Evolutionary conservation across 2,888 invertebrate species (phyloP), one percentile per base, ranked within the genome.

Genomic region (Nematopogon swammerdamellus): DNA sequence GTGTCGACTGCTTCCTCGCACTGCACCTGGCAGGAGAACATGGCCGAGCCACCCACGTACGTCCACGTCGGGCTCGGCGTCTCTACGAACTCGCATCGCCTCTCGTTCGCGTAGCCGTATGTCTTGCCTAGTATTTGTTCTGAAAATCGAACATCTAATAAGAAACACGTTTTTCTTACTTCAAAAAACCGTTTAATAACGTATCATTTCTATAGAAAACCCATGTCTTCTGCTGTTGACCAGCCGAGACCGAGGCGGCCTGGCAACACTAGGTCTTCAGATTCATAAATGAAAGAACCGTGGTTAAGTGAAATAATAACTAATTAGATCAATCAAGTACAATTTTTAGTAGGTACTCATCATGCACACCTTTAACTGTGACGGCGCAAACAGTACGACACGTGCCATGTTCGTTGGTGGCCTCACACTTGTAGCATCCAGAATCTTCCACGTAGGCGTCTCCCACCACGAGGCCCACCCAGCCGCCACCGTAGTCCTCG

Each of bases 401-500:
- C 52, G 83, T 82, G 18, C 88, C 88, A 59, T 77, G 76, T 30
- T 68, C 62, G 60, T 86, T 86, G 58, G 80, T 83, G 30, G 87
- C 83, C 62, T 83, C 82, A 64, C 89, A 89, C 55, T 82, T 77
- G 65, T 88, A 90, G 53, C 80, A 68, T 14, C 88, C 89, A 48
- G 84, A 77, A 64, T 89, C 88, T 59, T 86, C 81, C 46, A 79
- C 67, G 62, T 83, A 84, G 44, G 82, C 77, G 60, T 86, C 84
- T 47, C 75, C 70, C 49, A 89, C 72, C 48, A 77, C 70, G 54
- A 89, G 72, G 45, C 72, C 74, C 52, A 82, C 70, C 16, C 75
- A 67, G 1, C 85, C 84, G 55, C 83, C 79, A 42, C 82, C 82
- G 52, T 82, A 74, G 56, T 80, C 74, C 30, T 77, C 70, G 62